Evolutionary conservation across 2,797 vertebrate species (phyloP).

Genomic region (Dryobates pubescens): DNA sequence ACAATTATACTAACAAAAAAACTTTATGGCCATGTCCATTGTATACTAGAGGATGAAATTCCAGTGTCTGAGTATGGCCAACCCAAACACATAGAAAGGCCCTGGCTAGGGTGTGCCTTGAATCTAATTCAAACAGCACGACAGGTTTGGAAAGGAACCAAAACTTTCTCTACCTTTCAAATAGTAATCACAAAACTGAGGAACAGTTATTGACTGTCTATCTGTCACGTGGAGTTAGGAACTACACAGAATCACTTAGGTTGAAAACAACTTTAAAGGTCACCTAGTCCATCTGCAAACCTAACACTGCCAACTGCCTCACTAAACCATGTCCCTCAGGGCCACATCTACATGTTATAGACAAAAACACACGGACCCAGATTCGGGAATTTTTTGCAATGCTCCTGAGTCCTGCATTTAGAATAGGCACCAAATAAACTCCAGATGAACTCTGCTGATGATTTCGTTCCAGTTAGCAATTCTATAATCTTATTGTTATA

Average conservation of each 20-base stretch:
- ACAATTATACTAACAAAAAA: background rate
- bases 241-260: background rate
- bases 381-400: background rate
- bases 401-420: background rate
- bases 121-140: background rate
- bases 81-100: background rate
- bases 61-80: rapidly evolving
- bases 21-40: background rate
- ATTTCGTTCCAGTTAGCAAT: background rate
- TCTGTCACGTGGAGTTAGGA: background rate
- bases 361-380: background rate
- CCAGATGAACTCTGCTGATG: background rate
- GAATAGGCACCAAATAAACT: background rate
- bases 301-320: background rate
- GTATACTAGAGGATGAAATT: background rate
- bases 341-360: rapidly evolving
- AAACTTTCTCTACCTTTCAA: background rate
- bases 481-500: background rate
- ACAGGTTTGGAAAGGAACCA: background rate
- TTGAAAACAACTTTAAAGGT: background rate
- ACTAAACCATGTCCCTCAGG: background rate
- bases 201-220: background rate
- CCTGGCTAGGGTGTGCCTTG: background rate
- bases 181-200: background rate
- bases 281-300: background rate